Evolutionary conservation across 2,113 vertebrate genomes (phyloP).

Genomic region (Telmatochromis bifrenatus): DNA sequence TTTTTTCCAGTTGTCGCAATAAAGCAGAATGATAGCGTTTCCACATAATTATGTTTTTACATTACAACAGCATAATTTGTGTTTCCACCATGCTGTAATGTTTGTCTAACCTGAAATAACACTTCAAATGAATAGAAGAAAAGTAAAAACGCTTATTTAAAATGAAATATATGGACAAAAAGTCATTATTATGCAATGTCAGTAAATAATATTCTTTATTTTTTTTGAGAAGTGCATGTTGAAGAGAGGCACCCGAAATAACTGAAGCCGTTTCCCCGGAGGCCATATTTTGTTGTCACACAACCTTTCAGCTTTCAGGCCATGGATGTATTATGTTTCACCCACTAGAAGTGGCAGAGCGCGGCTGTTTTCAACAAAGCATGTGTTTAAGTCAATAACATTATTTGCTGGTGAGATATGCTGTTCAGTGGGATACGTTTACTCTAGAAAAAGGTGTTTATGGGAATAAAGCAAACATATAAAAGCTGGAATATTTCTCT

Average conservation of each 20-base stretch:
- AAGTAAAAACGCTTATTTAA: background rate
- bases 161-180: background rate
- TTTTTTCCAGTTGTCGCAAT: background rate
- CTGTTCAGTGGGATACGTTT: background rate
- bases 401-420: background rate
- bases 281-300: background rate
- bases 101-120: background rate
- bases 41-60: background rate
- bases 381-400: conserved; percentile 4
- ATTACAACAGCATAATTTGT: background rate
- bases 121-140: background rate
- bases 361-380: conserved; percentile 13
- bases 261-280: background rate
- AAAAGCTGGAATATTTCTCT: background rate
- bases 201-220: background rate
- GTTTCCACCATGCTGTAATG: background rate
- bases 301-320: background rate
- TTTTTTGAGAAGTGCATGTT: background rate
- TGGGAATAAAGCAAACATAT: conserved; percentile 18
- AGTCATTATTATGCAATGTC: background rate
- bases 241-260: background rate
- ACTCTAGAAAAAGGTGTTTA: background rate
- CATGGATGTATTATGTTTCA: conserved; percentile 10
- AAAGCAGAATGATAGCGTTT: background rate
- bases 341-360: background rate